Evolutionary conservation across 2,797 vertebrate species (phyloP), one percentile per base, ranked within the genome.

Genomic region (Brotula barbata): DNA sequence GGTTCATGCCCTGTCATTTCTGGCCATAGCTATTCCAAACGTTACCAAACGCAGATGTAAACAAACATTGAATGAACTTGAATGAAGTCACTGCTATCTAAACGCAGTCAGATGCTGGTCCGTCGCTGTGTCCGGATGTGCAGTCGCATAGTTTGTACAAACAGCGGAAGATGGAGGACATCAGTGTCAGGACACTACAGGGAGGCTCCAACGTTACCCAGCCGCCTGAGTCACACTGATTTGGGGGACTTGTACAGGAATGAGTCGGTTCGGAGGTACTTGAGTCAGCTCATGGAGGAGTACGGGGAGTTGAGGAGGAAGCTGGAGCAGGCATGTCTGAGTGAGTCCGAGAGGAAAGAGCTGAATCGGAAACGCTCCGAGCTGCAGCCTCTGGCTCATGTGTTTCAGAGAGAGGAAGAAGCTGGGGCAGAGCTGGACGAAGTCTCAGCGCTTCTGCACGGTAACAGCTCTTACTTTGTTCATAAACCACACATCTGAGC

Each of bases 381-480:
- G 68, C 83, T 97, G 54, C 87, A 78, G 33, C 90, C 92, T 4
- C 42, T 95, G 49, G 85, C 72, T 5, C 40, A 76, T 17, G 71
- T 88, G 0, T 91, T 90, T 73, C 77, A 85, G 22, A 82, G 86
- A 43, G 80, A 91, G 39, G 82, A 89, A 50, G 58, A 82, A 17
- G 86, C 92, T 2, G 58, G 88, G 60, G 81, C 77, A 68, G 93
- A 96, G 50, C 77, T 90, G 0, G 75, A 89, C 46, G 96, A 98
- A 23, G 79, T 98, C 44, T 72, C 90, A 28, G 86, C 88, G 0
- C 84, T 95, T 58, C 87, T 93, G 75, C 77, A 87, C 61, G 86
- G 95, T 95, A 1, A n/a, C 33, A 37, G 20, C 15, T 16, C 19
- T 39, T 21, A 5, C 36, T 60, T 44, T 1, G 48, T 4, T n/a